Evolutionary conservation across 2,888 invertebrate species (phyloP), one percentile per base, ranked within the genome.

Genomic region (Drosophila flavopinicola): DNA sequence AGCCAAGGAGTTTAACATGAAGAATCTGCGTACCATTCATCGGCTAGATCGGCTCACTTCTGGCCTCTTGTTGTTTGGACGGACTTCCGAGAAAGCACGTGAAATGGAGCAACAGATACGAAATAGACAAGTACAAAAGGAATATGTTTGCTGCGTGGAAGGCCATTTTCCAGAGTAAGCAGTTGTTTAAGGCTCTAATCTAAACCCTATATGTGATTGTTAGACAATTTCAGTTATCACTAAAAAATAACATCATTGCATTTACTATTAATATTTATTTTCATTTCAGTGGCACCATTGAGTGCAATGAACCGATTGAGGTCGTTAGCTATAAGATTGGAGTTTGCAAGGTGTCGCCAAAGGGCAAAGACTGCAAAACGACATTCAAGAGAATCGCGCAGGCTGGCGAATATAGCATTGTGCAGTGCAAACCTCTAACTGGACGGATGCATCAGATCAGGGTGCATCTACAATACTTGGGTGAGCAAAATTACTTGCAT

Each of bases 371-470:
- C 85, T 97, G 97, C 89, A 94, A 94, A n/a, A 98, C 98, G 0
- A 94, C 94, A 69, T 99, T 99, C 92, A 95, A 96, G 90, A 94
- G 96, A 86, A 91, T 99, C 52, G 96, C 96, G 33, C 97, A 93
- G 92, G 96, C 98, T 91, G 94, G 95, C 1, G 95, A 94, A 87
- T 96, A 97, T 1, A 98, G 98, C 88, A 96, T 98, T 25, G 98
- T 99, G n/a, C 93, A 96, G 30, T 98, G 98, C 92, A 94, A 95
- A 89, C 99, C 99, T 0, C 95, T 96, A 89, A 99, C 99, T 2
- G 99, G 99, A 0, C 93, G 99, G 69, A 99, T 99, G 95, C 99
- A 99, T 91, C 99, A 99, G 92, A 99, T 99, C 78, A 93, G 99
- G 75, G 98, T 99, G 27, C 99, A 99, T 91, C 93, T 99, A 58